Evolutionary conservation across 2,113 vertebrate genomes (phyloP).

Genomic region (Mirounga angustirostris): DNA sequence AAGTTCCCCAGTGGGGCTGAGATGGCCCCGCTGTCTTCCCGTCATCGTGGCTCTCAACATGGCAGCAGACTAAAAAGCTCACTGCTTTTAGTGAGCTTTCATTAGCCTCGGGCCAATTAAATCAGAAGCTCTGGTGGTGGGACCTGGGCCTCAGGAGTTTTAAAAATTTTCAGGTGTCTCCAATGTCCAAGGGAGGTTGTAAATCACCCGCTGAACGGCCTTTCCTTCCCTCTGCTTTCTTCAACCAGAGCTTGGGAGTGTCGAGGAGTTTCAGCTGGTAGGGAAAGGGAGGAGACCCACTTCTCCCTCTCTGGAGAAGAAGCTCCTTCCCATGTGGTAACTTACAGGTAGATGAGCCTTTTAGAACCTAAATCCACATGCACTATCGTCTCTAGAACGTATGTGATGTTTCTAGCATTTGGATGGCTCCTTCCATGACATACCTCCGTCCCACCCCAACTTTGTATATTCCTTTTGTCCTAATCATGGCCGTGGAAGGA

Average conservation of each 20-base stretch:
- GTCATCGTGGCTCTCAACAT: neutral
- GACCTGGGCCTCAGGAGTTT: neutral
- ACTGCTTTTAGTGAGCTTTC: too few species aligned
- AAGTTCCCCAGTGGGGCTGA: too few species aligned
- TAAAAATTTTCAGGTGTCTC: neutral
- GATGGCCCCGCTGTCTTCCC: neutral
- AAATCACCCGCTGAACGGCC: neutral
- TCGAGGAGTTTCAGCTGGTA: neutral
- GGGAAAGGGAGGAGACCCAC: neutral
- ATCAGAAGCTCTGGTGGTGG: neutral
- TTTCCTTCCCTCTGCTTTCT: neutral
- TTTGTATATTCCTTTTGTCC: neutral
- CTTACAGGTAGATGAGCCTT: neutral
- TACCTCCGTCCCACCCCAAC: neutral
- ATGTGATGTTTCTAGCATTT: neutral
- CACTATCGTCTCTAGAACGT: neutral
- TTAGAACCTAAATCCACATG: neutral
- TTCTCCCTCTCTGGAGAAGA: neutral
- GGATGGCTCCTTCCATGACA: neutral
- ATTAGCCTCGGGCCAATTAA: neutral
- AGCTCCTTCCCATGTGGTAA: neutral
- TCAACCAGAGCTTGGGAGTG: neutral
- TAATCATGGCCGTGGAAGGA: neutral
- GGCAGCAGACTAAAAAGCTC: neutral
- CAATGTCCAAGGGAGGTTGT: neutral